Conservation (phyloP, 1,140 invertebrate genomes). For the Antheraea pernyi region DNA sequence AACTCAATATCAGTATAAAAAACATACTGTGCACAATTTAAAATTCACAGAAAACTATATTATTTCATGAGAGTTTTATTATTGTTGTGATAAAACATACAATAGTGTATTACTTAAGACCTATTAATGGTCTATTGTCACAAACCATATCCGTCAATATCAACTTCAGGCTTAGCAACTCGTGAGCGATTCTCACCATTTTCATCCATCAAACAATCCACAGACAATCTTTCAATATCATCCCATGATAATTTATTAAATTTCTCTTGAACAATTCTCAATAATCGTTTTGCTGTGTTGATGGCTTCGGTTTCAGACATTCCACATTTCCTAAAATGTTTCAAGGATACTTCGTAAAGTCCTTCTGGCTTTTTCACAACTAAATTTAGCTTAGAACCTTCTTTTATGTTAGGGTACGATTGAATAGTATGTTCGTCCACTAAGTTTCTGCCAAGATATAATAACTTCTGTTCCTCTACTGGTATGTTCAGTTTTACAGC, state of each 20-base stretch:
- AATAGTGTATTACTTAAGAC: too few species aligned
- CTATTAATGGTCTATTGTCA: slow-evolving; percentile 25
- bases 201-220: slow-evolving; percentile 46
- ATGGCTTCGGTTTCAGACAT: slow-evolving; percentile 55
- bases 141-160: slow-evolving; percentile 37
- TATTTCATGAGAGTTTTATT: too few species aligned
- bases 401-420: slow-evolving; percentile 61
- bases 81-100: too few species aligned
- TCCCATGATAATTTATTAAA: slow-evolving; percentile 67
- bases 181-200: slow-evolving; percentile 26
- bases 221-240: slow-evolving; percentile 57
- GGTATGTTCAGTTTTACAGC: slow-evolving; percentile 50
- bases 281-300: slow-evolving; percentile 39
- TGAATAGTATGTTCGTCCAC: slow-evolving; percentile 56
- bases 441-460: slow-evolving; percentile 57
- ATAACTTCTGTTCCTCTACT: slow-evolving; percentile 56
- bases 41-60: too few species aligned
- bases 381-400: slow-evolving; percentile 66
- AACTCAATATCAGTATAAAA: too few species aligned
- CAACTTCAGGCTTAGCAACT: slow-evolving; percentile 22
- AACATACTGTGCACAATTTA: too few species aligned
- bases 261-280: slow-evolving; percentile 56
- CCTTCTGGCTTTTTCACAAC: slow-evolving; percentile 64
- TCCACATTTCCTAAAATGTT: slow-evolving; percentile 59
- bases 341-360: slow-evolving; percentile 49